Evolutionary conservation across 2,888 invertebrate genomes (phyloP).

Genomic region (Ornithoptera alexandrae): DNA sequence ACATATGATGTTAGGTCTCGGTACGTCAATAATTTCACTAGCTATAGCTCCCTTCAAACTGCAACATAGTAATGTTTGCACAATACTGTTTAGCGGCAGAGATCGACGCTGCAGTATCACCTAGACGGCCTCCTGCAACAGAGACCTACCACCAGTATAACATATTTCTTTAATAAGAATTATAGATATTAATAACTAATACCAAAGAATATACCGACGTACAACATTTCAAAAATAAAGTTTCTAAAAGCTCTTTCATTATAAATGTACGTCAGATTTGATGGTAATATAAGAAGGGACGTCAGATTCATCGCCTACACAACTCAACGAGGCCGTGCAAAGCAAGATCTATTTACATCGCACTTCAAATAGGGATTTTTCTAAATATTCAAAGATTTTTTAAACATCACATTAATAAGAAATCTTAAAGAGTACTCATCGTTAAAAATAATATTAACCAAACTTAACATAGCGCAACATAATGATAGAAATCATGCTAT

Average conservation of each 20-base stretch:
- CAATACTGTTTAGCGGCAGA: too few species aligned
- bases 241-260: constrained; percentile 14
- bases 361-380: not conserved
- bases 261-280: constrained; percentile 13
- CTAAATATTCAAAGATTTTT: not conserved
- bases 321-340: not conserved
- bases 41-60: too few species aligned
- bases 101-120: too few species aligned
- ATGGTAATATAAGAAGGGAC: constrained; percentile 16
- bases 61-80: too few species aligned
- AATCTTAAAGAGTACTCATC: not conserved
- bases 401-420: not conserved
- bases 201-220: constrained; percentile 6
- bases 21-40: too few species aligned
- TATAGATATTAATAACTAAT: not conserved
- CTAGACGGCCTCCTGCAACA: too few species aligned
- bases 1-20: too few species aligned
- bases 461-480: too few species aligned
- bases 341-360: not conserved
- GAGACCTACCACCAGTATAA: too few species aligned
- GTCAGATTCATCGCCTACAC: constrained; percentile 13
- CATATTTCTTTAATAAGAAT: not conserved
- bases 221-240: constrained; percentile 11
- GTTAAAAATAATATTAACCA: too few species aligned
- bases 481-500: too few species aligned